Percentiles rank a stretch among this genome's conserved stretches.
These are phyloP conservation scores for Stichodactyla helianthus DNA, from an alignment of 64 coral and sea anemone genomes.

Conservation along the genomic window DNA sequence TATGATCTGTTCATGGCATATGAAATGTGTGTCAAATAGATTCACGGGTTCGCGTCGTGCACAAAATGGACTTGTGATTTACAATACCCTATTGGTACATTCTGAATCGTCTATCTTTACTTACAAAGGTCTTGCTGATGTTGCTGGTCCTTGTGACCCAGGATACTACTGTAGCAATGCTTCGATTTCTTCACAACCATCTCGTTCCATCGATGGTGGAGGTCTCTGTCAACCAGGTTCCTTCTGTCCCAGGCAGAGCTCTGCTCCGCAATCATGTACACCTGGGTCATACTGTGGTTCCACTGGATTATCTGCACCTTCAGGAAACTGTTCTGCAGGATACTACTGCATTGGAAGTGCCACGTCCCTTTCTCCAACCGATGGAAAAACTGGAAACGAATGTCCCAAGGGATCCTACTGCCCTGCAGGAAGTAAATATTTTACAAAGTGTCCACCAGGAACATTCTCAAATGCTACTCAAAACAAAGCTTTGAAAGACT, in stretches of 20 bases:
- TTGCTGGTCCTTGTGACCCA: constrained; percentile 44
- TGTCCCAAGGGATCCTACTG: constrained; percentile 90
- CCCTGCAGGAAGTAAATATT: constrained; percentile 42
- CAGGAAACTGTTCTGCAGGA: constrained; percentile 70
- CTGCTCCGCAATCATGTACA: constrained; percentile 54
- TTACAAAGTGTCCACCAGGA: constrained; percentile 74
- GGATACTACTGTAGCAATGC: constrained; percentile 82
- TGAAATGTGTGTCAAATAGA: too few species aligned
- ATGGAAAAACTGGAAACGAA: constrained; percentile 56
- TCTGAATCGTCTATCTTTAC: neutral
- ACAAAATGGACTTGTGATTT: too few species aligned
- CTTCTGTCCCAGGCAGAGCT: constrained; percentile 76
- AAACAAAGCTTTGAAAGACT: constrained; percentile 59
- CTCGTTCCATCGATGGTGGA: constrained; percentile 45
- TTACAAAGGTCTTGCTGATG: neutral
- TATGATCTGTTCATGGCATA: too few species aligned
- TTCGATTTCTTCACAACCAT: constrained; percentile 62
- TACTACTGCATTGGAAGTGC: constrained; percentile 71
- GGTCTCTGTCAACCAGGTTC: constrained; percentile 72
- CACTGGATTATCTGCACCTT: constrained; percentile 41
- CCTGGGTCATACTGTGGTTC: constrained; percentile 54
- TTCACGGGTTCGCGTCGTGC: too few species aligned
- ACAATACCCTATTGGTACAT: too few species aligned
- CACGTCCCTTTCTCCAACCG: constrained; percentile 57
- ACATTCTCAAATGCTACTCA: constrained; percentile 76